Base-by-base conservation (phyloP, 2,113 vertebrate genomes). In the Pandion haliaetus region DNA sequence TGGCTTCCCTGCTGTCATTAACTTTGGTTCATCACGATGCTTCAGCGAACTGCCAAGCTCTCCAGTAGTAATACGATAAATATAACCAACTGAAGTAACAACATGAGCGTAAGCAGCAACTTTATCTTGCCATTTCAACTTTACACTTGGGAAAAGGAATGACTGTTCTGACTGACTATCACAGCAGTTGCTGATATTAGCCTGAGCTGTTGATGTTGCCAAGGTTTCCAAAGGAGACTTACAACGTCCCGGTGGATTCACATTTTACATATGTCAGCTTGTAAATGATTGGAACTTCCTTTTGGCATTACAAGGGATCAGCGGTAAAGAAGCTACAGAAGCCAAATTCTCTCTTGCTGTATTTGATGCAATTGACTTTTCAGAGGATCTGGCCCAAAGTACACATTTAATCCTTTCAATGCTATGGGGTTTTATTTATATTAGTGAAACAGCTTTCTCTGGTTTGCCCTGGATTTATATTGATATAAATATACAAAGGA, bases 31-130 rank as follows among this genome's bases (percentile, higher is more conserved):
- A 96, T 97, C 96, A 94, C 31, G 54, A 80, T 84, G 86, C 36
- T 89, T 73, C 61, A 70, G 83, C 6, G 0, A 76, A 79, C 88
- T 96, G 96, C 96, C 96, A 96, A 96, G 81, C 78, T 85, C 47
- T 76, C 67, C 66, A 57, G 77, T 79, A 94, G 94, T 96, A 97
- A 96, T 91, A 94, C 63, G 95, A 86, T 95, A 94, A 96, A 95
- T 94, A 94, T 97, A 97, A 88, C 93, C 1, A 1, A 49, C 74
- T 83, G 81, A 86, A 96, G 93, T 57, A 96, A 92, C 54, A 66
- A n/a, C 93, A 80, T 0, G 1, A 78, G 55, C 40, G 57, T 74
- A 80, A 91, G 88, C 91, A 86, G 76, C 84, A 85, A 74, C 96
- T 96, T 61, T 88, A 92, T 85, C 86, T 93, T 93, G 26, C 73